A percentile compares a stretch with the other conserved stretches of the same genome.
phyloP scores from a whole-genome alignment of 2,888 invertebrate species.

The Plebejus anna region DNA sequence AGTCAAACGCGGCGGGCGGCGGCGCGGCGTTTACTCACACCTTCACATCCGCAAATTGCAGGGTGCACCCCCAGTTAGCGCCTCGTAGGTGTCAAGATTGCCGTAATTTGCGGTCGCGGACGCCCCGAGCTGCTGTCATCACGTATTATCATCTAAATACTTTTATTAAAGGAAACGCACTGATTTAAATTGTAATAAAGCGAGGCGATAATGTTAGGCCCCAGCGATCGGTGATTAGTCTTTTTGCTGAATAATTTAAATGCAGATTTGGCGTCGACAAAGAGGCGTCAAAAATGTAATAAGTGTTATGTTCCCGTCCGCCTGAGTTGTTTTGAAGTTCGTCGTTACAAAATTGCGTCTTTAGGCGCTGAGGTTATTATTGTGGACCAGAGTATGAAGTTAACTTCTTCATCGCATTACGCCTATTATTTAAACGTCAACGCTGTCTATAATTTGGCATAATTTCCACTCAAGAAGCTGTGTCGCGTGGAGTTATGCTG shows the following conservation, averaged over 20 bases:
- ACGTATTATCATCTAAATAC: constrained; percentile 72
- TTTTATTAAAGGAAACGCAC: constrained; percentile 63
- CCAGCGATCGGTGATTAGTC: constrained; percentile 36
- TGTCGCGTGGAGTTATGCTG: constrained; percentile 6
- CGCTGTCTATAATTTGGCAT: constrained; percentile 7
- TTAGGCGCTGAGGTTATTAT: background rate
- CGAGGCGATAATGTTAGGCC: constrained; percentile 50
- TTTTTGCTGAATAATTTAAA: constrained; percentile 28
- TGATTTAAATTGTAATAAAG: constrained; percentile 60
- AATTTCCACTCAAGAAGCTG: constrained; percentile 1
- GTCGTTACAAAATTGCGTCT: constrained; percentile 19
- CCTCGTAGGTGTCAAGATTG: constrained; percentile 79
- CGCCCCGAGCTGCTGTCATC: constrained; percentile 73
- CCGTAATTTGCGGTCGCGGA: constrained; percentile 72
- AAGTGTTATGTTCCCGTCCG: constrained; percentile 15
- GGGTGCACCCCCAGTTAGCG: constrained; percentile 72
- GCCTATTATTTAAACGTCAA: constrained; percentile 19
- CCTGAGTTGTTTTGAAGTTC: constrained; percentile 2
- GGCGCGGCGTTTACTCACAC: constrained; percentile 42
- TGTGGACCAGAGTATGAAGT: background rate
- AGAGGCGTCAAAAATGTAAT: constrained; percentile 18
- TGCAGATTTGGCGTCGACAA: constrained; percentile 27
- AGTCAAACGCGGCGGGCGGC: background rate
- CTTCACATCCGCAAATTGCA: constrained; percentile 69
- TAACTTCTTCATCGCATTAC: constrained; percentile 7